These are phyloP conservation scores for Parapsyche elsis DNA, from an alignment of 1,140 invertebrate genomes.

Conservation along the genomic window DNA sequence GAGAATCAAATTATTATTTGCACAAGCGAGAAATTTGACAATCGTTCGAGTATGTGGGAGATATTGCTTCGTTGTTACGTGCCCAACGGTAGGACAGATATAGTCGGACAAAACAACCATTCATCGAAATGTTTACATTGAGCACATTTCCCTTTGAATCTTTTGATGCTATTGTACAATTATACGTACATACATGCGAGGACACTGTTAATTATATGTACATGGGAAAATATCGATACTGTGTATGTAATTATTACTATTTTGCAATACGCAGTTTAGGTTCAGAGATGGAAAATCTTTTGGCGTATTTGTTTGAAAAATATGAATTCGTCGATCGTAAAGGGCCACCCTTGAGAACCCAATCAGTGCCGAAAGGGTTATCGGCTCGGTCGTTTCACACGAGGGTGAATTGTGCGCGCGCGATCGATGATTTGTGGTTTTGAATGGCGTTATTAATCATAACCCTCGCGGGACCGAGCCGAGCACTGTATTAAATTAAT, in stretches of 20 bases:
- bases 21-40: neutral
- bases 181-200: neutral
- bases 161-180: neutral
- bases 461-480: slow-evolving; percentile 11
- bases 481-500: slow-evolving; percentile 36
- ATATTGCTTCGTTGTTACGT: no score
- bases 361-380: slow-evolving; percentile 18
- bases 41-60: neutral
- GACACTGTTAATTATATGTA: neutral
- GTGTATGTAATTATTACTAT: neutral
- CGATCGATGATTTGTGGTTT: slow-evolving; percentile 37
- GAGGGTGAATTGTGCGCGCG: neutral
- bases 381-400: slow-evolving; percentile 20
- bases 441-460: slow-evolving; percentile 39
- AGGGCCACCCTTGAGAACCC: neutral
- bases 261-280: no score
- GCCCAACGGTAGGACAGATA: neutral
- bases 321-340: neutral
- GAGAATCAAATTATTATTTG: neutral
- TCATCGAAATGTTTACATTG: neutral
- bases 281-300: neutral
- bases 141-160: neutral
- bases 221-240: no score
- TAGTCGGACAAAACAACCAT: neutral
- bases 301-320: neutral